Base-by-base conservation (phyloP, 2,797 vertebrate species). In the Zalophus californianus region DNA sequence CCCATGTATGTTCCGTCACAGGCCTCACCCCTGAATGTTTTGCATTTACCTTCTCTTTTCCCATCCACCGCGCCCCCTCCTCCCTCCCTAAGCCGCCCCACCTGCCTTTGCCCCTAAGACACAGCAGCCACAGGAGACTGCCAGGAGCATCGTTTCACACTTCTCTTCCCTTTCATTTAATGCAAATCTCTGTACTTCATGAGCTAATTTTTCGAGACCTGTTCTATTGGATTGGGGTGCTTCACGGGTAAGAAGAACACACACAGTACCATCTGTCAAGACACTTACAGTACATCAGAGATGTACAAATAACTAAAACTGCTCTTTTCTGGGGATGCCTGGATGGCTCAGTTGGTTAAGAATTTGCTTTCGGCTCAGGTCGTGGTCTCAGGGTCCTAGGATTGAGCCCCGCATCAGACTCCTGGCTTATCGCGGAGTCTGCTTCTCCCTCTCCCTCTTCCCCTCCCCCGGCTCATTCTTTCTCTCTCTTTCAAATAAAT, bases 61-160 rank as follows among this genome's bases (percentile, higher is more conserved):
- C 64, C 15, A 9, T 27, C 56, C 52, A 2, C 15, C 16, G 38
- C 0, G 0, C 8, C 35, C 5, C 15, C 11, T 35, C 18, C 66
- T n/a, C 52, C 25, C 68, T 16, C 85, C 35, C 23, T 21, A 35
- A 77, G 29, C 79, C 60, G 18, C 44, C 70, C 48, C 68, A 8
- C 41, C 60, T 58, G n/a, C 29, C 44, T 93, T 68, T 73, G 35
- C 48, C 82, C 25, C 60, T 48, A 58, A 50, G 62, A 73, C 56
- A 64, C 32, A 86, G 68, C 60, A 83, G 66, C 54, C 21, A 32
- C 29, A 1, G 10, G 1, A 77, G 44, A 1, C n/a, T 80, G 10
- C 4, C 0, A 54, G 56, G 52, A 12, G 23, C 5, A 14, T 52
- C 64, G 7, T 64, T 48, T 25, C 72, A 38, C 72, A n/a, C 58